Conservation (phyloP, 2,797 vertebrate genomes). For the Parauchenoglanis punctatus region DNA sequence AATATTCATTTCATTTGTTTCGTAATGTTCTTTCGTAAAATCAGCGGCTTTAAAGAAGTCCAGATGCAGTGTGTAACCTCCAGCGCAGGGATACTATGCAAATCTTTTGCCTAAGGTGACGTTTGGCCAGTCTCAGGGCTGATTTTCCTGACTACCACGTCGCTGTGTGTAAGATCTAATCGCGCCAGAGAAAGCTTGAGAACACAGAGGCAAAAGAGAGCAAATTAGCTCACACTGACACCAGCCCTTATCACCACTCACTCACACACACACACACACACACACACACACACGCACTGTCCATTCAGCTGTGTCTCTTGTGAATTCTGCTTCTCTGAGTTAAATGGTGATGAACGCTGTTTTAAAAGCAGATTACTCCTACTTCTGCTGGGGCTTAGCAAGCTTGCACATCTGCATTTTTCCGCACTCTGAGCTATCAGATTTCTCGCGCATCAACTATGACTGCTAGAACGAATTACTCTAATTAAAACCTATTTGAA, state of each 20-base stretch:
- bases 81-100: slow-evolving; percentile 20
- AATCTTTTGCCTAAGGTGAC: slow-evolving; percentile 33
- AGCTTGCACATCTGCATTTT: background rate
- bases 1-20: background rate
- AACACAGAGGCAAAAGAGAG: slow-evolving; percentile 29
- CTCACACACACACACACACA: background rate
- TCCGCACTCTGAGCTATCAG: background rate
- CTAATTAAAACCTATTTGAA: background rate
- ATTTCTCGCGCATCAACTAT: background rate
- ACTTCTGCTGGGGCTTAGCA: background rate
- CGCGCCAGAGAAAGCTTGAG: slow-evolving; percentile 22
- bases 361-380: slow-evolving; percentile 28
- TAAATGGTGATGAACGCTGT: slow-evolving; percentile 7
- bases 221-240: slow-evolving; percentile 23
- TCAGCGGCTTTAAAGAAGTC: background rate
- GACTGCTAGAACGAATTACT: background rate
- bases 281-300: background rate
- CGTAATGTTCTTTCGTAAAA: background rate
- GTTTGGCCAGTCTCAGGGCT: slow-evolving; percentile 21
- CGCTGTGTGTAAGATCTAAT: slow-evolving; percentile 32
- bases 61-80: background rate
- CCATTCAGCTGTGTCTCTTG: slow-evolving; percentile 17
- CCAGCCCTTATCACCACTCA: slow-evolving; percentile 15
- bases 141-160: slow-evolving; percentile 27
- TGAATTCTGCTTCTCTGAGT: slow-evolving; percentile 30